Percentiles rank a stretch among this genome's conserved stretches.
Conservation (phyloP, 2,888 invertebrate species). For the Sinelater perroti region DNA sequence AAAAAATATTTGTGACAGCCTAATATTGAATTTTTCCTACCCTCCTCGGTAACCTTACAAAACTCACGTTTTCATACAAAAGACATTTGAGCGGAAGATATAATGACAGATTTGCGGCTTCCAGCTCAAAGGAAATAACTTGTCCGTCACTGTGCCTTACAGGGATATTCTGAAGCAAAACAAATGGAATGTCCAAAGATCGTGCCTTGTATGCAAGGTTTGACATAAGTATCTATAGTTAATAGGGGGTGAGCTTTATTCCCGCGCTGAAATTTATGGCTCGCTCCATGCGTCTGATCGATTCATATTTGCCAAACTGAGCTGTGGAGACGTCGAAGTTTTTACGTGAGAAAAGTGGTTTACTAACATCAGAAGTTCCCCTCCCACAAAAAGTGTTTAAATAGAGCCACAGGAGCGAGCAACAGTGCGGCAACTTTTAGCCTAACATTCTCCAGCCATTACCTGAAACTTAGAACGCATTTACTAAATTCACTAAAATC, state of each 20-base stretch:
- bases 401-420: neutral
- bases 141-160: neutral
- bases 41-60: constrained; percentile 19
- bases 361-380: neutral
- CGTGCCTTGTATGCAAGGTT: neutral
- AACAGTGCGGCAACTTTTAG: neutral
- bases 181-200: neutral
- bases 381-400: neutral
- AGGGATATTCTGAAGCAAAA: too few species aligned
- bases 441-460: neutral
- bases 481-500: constrained; percentile 21
- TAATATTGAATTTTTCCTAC: constrained; percentile 20
- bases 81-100: constrained; percentile 13
- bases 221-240: constrained; percentile 5
- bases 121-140: constrained; percentile 12
- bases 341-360: neutral
- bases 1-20: constrained; percentile 24
- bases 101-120: constrained; percentile 13
- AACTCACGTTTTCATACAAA: constrained; percentile 15
- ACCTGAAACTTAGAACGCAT: constrained; percentile 10
- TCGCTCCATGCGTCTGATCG: neutral
- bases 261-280: neutral
- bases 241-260: constrained; percentile 1
- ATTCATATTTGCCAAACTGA: constrained; percentile 1
- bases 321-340: neutral